Evolutionary conservation across 1,140 invertebrate species (phyloP).

Genomic region (Hylaeus volcanicus): DNA sequence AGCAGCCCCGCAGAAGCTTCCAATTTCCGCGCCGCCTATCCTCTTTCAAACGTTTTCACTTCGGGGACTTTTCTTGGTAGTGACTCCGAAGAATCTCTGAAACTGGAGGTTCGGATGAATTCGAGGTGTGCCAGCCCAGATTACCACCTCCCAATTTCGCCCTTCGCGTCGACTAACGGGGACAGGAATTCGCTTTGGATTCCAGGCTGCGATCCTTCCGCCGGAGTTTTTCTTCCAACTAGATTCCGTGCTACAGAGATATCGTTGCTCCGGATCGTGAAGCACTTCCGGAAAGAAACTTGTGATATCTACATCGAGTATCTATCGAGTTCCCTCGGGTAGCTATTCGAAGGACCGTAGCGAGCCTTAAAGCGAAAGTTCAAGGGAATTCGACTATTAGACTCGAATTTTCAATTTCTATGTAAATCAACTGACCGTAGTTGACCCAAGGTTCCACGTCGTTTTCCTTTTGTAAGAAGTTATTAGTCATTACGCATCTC

Average conservation of each 20-base stretch:
- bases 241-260: not conserved
- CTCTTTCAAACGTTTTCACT: conserved; percentile 61
- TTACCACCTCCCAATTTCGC: conserved; percentile 60
- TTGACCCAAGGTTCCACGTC: no score
- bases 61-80: conserved; percentile 35
- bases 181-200: conserved; percentile 50
- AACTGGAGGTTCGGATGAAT: conserved; percentile 58
- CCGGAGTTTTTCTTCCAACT: not conserved
- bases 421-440: no score
- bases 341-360: no score
- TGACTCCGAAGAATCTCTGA: conserved; percentile 47
- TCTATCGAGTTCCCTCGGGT: not conserved
- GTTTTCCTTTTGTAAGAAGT: no score
- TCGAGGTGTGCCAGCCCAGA: conserved; percentile 52
- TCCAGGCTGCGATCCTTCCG: conserved; percentile 9
- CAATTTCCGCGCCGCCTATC: conserved; percentile 64
- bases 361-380: no score
- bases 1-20: conserved; percentile 56
- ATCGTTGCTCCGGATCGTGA: not conserved
- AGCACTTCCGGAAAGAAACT: not conserved
- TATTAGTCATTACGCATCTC: no score
- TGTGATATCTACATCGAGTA: not conserved
- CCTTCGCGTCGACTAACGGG: conserved; percentile 35
- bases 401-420: no score
- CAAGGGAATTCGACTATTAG: no score